Evolutionary conservation across 2,888 invertebrate genomes (phyloP), one percentile per base, ranked within the genome.

Genomic region (Meliscaeva auricollis): DNA sequence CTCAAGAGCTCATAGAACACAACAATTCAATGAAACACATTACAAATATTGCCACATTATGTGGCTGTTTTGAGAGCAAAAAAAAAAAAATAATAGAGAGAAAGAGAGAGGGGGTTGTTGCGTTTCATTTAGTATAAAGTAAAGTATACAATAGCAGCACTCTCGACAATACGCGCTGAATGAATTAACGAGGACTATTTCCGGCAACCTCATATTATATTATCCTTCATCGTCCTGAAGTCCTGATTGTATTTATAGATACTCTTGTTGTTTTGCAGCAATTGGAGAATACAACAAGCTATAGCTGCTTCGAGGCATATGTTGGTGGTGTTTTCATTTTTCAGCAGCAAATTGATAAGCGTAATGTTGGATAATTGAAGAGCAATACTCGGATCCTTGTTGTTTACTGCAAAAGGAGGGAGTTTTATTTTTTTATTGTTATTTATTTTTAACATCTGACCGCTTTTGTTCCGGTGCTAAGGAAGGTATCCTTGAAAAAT

Each of bases 171-270:
- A 70, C 50, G 74, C 22, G 76, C 20, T 60, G 80, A 80, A 80
- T 84, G 80, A 84, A 72, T 80, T 84, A 66, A 84, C 75, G 30
- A 84, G 84, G 79, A 84, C 79, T 75, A 84, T 84, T 80, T 84
- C 80, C 84, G 84, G 84, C 75, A 84, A 84, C 84, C 84, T 79
- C 75, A 72, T 64, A 83, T 13, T 35, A 38, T 20, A 73, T 73
- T 26, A 54, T 22, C 22, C 41, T 35, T 22, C 15, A 66, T 60
- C 60, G 11, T 22, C n/a, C 7, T 6, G 15, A 8, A 3, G 44
- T 48, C 32, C 66, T 64, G 64, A 78, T 83, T 78, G 41, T 74
- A 75, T 56, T 68, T 35, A 58, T n/a, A 66, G 72, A 79, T 79
- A 79, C 58, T 58, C 22, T 69, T 74, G 68, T 74, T 72, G 30